Percentiles rank a stretch among this genome's conserved stretches.
These are phyloP conservation scores for Podarcis siculus DNA, from an alignment of 2,797 vertebrate species.

Conservation along the genomic window DNA sequence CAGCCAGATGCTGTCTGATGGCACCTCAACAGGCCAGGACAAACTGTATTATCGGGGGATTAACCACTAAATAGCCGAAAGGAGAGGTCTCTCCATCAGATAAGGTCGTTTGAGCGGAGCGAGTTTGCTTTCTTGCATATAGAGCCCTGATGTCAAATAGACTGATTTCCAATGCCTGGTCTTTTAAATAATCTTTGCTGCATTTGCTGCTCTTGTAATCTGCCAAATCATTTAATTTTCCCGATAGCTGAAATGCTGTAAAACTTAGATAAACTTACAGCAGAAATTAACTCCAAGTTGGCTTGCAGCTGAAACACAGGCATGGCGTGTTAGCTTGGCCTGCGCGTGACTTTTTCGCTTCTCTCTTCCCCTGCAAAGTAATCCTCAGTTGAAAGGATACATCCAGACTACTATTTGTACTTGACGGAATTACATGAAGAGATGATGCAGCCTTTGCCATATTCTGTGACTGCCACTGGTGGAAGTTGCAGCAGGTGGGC, in stretches of 20 bases:
- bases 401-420: background rate
- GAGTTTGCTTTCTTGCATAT: conserved; percentile 71
- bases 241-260: conserved; percentile 72
- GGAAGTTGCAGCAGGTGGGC: too few species aligned
- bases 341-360: conserved; percentile 28
- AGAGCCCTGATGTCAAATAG: conserved; percentile 69
- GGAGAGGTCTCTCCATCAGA: conserved; percentile 67
- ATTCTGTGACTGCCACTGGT: background rate
- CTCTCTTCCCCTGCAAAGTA: conserved; percentile 14
- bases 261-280: conserved; percentile 72
- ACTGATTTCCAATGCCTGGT: conserved; percentile 69
- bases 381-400: conserved; percentile 59
- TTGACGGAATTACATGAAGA: background rate
- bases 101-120: conserved; percentile 59
- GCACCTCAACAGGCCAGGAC: conserved; percentile 63
- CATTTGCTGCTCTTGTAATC: conserved; percentile 71
- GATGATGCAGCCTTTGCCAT: background rate
- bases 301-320: conserved; percentile 53
- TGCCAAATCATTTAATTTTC: conserved; percentile 72
- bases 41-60: conserved; percentile 68
- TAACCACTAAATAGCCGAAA: conserved; percentile 73
- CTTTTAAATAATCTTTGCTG: conserved; percentile 73
- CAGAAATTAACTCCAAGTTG: conserved; percentile 66
- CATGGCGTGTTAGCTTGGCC: conserved; percentile 44
- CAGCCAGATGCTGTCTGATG: conserved; percentile 61